A percentile compares a stretch with the other conserved stretches of the same genome.
These are phyloP conservation scores for Vicugna pacos DNA, from an alignment of 2,113 vertebrate species.

Conservation along the genomic window DNA sequence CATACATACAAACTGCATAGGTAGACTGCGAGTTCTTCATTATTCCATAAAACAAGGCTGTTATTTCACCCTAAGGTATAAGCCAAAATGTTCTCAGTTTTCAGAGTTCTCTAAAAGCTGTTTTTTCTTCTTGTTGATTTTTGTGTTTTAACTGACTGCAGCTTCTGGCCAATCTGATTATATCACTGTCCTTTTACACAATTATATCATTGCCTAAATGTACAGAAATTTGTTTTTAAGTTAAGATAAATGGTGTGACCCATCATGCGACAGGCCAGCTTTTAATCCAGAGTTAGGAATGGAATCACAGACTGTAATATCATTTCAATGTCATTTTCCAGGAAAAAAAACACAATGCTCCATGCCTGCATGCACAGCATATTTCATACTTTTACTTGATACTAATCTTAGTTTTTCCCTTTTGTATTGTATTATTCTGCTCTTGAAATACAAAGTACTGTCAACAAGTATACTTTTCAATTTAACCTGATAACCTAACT, in stretches of 20 bases:
- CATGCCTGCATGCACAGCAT: not conserved
- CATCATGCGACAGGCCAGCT: not conserved
- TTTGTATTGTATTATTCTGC: not conserved
- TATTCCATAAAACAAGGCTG: not conserved
- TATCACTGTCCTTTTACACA: not conserved
- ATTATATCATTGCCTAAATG: not conserved
- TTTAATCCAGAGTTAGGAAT: constrained; percentile 22
- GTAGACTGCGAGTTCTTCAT: not conserved
- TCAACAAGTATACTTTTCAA: not conserved
- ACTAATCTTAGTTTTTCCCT: not conserved
- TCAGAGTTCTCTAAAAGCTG: not conserved
- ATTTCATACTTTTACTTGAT: not conserved
- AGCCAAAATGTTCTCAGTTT: not conserved
- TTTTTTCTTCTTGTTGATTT: not conserved
- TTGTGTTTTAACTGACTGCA: not conserved
- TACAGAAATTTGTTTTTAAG: not conserved
- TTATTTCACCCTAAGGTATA: constrained; percentile 27
- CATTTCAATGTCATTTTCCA: constrained; percentile 27
- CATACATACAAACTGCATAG: not conserved
- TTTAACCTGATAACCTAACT: constrained; percentile 3
- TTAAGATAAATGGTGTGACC: not conserved
- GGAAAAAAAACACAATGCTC: not conserved
- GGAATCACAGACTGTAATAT: not conserved
- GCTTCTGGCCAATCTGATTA: not conserved
- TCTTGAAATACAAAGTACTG: constrained; percentile 4